Evolutionary conservation across 2,888 invertebrate species (phyloP), one percentile per base, ranked within the genome.

Genomic region (Megalurothrips usitatus): DNA sequence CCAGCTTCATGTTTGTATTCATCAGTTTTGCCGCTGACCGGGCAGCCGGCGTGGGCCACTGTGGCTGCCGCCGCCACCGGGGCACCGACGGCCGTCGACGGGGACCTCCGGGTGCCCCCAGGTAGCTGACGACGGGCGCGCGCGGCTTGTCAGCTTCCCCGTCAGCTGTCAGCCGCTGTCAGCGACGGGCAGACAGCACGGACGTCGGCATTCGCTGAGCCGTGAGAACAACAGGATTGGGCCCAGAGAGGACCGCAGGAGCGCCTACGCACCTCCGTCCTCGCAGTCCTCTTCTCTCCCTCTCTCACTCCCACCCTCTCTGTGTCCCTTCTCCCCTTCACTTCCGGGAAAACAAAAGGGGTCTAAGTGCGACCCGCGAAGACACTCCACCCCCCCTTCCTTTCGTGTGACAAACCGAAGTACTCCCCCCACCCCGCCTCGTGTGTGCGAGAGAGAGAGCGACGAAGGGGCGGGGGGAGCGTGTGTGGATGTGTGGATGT

Each of bases 1-100:
- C 68, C 68, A 26, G 68, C 68, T 75, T 75, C 68, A 75, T 75
- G 68, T 75, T 75, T 75, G 68, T 75, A 75, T 75, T 75, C 68
- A 75, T 75, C 68, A 75, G 68, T 75, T 75, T 75, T 75, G 68
- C 68, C 23, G 23, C 68, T 75, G 68, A n/a, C 68, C 68, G 68
- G 68, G 11, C 68, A 75, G 68, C 68, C 68, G 23, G 68, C 68
- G 68, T 4, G 0, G 1, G 23, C 11, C 26, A 75, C 26, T 11
- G 68, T 26, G 26, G 68, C 58, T 43, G 6, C 34, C 34, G 34
- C 34, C 6, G 34, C 34, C 34, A 43, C 2, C 34, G 68, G 26
- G 26, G 68, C 26, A 75, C 68, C 68, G 26, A 75, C 68, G 23
- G 68, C 26, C 26, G 26, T 19, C 68, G 23, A 11, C 68, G 68